Evolutionary conservation across 2,888 invertebrate genomes (phyloP).

Genomic region (Leptinotarsa juncta): DNA sequence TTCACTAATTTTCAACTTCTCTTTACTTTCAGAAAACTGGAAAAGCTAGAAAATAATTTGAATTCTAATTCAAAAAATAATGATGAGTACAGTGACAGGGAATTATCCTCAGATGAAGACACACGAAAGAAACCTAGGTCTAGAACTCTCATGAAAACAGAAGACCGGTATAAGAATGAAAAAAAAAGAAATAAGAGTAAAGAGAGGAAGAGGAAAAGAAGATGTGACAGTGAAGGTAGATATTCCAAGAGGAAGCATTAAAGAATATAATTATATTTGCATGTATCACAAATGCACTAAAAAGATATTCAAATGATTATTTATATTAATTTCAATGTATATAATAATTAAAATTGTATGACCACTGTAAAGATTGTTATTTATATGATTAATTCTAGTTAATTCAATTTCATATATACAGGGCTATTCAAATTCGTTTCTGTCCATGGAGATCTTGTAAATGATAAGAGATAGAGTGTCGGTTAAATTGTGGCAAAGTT

Average conservation of each 20-base stretch:
- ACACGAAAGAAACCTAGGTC: not conserved
- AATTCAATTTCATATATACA: not conserved
- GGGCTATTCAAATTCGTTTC: too few relatives aligned
- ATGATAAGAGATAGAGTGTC: too few relatives aligned
- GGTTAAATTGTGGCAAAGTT: too few relatives aligned
- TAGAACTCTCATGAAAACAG: not conserved
- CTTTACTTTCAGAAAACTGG: constrained; percentile 49
- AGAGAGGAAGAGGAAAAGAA: constrained; percentile 21
- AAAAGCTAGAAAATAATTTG: constrained; percentile 50
- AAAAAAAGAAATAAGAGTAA: constrained; percentile 22
- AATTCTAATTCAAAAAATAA: constrained; percentile 45
- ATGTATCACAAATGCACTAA: not conserved
- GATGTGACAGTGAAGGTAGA: constrained; percentile 16
- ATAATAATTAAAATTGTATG: too few relatives aligned
- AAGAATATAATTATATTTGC: not conserved
- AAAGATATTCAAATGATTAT: too few relatives aligned
- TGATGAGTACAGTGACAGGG: constrained; percentile 38
- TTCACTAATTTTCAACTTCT: not conserved
- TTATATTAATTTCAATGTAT: too few relatives aligned
- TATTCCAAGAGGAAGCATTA: not conserved
- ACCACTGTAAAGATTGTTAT: too few relatives aligned
- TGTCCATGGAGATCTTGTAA: too few relatives aligned
- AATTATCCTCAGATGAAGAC: constrained; percentile 40
- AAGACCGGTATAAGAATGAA: constrained; percentile 15
- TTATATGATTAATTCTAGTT: not conserved